Evolutionary conservation across 2,888 invertebrate genomes (phyloP).

Genomic region (Andrena minutula): DNA sequence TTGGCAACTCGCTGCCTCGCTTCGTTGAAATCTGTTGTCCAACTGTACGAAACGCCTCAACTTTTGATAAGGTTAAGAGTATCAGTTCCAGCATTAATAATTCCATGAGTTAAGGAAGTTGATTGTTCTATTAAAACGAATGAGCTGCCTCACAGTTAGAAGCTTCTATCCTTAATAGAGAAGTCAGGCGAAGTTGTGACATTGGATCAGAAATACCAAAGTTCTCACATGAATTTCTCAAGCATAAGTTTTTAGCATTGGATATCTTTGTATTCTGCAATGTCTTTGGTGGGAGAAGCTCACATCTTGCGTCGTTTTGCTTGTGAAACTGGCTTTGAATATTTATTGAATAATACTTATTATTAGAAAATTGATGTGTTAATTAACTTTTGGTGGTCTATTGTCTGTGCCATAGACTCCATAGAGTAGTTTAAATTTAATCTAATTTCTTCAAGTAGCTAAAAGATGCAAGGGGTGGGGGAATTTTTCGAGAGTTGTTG

Average conservation of each 20-base stretch:
- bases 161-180: neutral
- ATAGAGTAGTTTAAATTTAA: no score
- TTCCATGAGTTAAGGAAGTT: neutral
- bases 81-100: constrained; percentile 10
- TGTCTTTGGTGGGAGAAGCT: neutral
- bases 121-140: constrained; percentile 5
- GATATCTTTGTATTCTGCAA: neutral
- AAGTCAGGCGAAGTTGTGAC: neutral
- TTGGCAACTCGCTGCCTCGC: constrained; percentile 32
- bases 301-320: neutral
- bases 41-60: constrained; percentile 6
- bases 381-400: no score
- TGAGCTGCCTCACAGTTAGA: neutral
- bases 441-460: no score
- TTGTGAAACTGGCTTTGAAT: neutral
- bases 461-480: no score
- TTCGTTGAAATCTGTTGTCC: constrained; percentile 1
- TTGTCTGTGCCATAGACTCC: no score
- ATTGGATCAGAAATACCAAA: neutral
- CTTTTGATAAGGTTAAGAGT: constrained; percentile 23
- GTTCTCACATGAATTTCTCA: neutral
- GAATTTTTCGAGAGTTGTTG: no score
- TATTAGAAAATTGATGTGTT: no score
- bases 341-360: neutral
- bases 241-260: neutral